Evolutionary conservation across 2,888 invertebrate species (phyloP).

Genomic region (Spisula subtruncata): DNA sequence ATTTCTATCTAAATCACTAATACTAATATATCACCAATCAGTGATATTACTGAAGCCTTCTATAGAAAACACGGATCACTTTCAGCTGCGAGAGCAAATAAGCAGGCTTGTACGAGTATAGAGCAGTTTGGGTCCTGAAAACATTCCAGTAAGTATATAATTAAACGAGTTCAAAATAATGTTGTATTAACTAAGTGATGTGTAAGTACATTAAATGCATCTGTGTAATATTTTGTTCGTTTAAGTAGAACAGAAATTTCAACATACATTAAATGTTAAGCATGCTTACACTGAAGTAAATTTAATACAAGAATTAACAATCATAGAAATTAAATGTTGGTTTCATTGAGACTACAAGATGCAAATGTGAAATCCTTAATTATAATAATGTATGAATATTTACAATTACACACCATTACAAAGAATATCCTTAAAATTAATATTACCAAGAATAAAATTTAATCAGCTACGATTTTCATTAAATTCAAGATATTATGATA

Average conservation of each 20-base stretch:
- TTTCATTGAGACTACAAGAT: not conserved
- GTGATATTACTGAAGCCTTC: not conserved
- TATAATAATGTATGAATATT: not conserved
- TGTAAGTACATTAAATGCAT: not conserved
- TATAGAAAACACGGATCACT: not conserved
- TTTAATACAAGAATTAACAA: not conserved
- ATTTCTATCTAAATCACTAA: not conserved
- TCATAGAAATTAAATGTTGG: not conserved
- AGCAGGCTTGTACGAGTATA: slow-evolving; percentile 2
- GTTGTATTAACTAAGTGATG: not conserved
- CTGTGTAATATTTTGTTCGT: not conserved
- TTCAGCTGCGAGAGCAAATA: slow-evolving; percentile 5
- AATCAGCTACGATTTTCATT: not conserved
- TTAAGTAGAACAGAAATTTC: not conserved
- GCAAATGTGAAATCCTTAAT: not conserved
- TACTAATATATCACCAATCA: not conserved
- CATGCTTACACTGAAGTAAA: not conserved
- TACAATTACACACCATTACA: not conserved
- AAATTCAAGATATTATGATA: too few species aligned
- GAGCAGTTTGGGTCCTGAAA: not conserved
- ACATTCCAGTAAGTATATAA: not conserved
- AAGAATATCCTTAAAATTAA: not conserved
- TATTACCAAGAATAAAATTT: not conserved
- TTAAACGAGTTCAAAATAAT: not conserved
- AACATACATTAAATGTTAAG: not conserved